Evolutionary conservation across 1,140 invertebrate species (phyloP).

Genomic region (Conopomorpha cramerella): DNA sequence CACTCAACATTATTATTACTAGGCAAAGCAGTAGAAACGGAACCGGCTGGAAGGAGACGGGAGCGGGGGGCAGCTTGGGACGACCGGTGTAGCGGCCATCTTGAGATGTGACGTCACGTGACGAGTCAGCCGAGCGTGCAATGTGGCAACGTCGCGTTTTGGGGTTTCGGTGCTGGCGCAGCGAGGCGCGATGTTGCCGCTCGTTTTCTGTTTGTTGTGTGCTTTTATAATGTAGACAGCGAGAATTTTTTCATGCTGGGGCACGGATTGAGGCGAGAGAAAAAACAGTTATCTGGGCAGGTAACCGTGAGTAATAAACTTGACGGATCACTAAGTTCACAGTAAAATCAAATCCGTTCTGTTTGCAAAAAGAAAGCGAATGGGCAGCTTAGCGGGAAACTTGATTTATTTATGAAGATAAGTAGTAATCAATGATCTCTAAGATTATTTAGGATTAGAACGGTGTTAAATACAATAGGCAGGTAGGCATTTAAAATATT

Average conservation of each 20-base stretch:
- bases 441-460: too few species aligned
- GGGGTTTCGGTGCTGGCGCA: too few species aligned
- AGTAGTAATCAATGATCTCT: too few species aligned
- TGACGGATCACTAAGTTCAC: too few species aligned
- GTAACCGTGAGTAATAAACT: constrained; percentile 30
- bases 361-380: too few species aligned
- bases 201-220: constrained; percentile 47
- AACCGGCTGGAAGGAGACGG: constrained; percentile 45
- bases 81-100: constrained; percentile 51
- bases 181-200: constrained; percentile 26
- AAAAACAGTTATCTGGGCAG: constrained; percentile 54
- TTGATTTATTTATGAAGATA: too few species aligned
- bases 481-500: too few species aligned
- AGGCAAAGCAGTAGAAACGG: constrained; percentile 28
- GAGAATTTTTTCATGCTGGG: constrained; percentile 38
- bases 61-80: constrained; percentile 12
- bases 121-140: constrained; percentile 51
- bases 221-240: constrained; percentile 39
- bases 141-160: constrained; percentile 40
- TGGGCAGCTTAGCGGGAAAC: too few species aligned
- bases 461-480: too few species aligned
- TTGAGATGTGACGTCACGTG: constrained; percentile 61
- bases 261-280: constrained; percentile 34
- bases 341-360: too few species aligned
- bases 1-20: constrained; percentile 53